Evolutionary conservation across 2,113 vertebrate species (phyloP).

Genomic region (Semnornis frantzii): DNA sequence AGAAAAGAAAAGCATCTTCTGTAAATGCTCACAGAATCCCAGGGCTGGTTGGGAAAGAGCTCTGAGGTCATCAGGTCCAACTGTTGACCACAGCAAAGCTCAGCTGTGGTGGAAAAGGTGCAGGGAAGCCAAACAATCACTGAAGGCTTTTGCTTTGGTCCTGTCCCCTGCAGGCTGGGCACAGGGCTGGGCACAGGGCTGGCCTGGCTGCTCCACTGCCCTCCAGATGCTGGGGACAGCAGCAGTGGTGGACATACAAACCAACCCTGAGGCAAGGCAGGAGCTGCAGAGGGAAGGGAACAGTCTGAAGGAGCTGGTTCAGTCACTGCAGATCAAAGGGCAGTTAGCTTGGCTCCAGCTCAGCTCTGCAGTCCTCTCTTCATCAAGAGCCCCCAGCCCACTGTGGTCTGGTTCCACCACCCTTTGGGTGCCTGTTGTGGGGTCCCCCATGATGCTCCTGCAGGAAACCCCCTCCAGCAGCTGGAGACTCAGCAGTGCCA

Average conservation of each 20-base stretch:
- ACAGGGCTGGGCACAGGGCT: neutral
- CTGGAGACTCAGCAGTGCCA: neutral
- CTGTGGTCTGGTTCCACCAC: neutral
- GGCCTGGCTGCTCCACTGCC: neutral
- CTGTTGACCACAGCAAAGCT: neutral
- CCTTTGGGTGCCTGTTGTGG: neutral
- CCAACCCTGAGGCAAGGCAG: neutral
- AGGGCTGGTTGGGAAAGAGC: too few relatives aligned
- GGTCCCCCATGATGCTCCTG: fast-evolving
- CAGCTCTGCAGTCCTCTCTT: neutral
- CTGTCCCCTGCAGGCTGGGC: neutral
- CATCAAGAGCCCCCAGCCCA: neutral
- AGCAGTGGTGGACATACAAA: neutral
- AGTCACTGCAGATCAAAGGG: neutral
- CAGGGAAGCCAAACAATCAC: neutral
- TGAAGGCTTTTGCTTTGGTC: neutral
- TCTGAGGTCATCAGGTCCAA: too few relatives aligned
- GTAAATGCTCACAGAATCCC: neutral
- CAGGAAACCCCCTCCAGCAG: neutral
- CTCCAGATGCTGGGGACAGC: neutral
- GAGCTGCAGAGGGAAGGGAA: neutral
- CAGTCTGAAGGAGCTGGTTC: neutral
- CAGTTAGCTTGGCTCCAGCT: neutral
- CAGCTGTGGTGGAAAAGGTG: neutral
- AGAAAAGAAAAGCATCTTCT: neutral